phyloP scores from a whole-genome alignment of 2,113 vertebrate genomes.

The Cheirogaleus medius region DNA sequence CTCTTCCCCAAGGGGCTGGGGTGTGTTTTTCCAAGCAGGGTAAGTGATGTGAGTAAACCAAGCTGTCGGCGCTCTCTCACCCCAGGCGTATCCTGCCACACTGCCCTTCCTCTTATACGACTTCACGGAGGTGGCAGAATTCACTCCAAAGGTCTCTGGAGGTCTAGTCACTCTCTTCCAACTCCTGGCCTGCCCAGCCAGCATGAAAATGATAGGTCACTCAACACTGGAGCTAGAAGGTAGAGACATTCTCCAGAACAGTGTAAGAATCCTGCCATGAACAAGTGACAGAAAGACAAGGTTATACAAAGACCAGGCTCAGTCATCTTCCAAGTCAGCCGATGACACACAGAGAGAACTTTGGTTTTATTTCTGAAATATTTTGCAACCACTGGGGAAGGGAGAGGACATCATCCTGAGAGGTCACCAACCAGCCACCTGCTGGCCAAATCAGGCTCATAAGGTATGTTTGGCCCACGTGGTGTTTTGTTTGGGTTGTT shows the following conservation, averaged over 20 bases:
- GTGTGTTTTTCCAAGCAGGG: background rate
- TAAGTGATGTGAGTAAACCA: background rate
- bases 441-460: background rate
- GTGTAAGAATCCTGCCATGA: background rate
- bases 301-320: background rate
- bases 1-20: background rate
- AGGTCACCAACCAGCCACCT: background rate
- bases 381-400: background rate
- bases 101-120: background rate
- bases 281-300: background rate
- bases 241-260: background rate
- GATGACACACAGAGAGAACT: background rate
- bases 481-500: background rate
- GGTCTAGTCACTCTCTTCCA: background rate
- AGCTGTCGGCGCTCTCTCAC: background rate
- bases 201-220: background rate
- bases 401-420: background rate
- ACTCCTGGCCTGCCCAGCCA: too few relatives aligned
- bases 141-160: background rate
- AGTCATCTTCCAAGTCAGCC: background rate
- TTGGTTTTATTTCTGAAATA: conserved; percentile 3
- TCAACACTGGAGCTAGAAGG: background rate
- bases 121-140: background rate
- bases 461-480: background rate
- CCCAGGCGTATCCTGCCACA: background rate